Conservation (phyloP, 64 coral and sea anemone species). For the Platygyra sinensis region DNA sequence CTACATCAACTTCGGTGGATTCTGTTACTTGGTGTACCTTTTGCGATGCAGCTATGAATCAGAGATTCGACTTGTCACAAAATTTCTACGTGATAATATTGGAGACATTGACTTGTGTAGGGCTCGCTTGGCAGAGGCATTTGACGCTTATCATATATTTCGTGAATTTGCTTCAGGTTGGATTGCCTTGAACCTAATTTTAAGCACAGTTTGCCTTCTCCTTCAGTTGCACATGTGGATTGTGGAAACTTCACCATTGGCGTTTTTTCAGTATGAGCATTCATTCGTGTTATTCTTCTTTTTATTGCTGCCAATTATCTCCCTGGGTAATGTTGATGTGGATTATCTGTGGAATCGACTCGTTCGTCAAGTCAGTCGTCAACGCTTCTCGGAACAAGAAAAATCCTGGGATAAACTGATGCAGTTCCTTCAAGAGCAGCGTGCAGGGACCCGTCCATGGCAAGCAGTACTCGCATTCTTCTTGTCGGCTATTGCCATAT, state of each 20-base stretch:
- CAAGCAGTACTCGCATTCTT: slow-evolving; percentile 87
- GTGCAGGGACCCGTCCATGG: slow-evolving; percentile 83
- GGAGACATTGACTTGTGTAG: slow-evolving; percentile 76
- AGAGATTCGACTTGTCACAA: slow-evolving; percentile 71
- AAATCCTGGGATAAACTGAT: slow-evolving; percentile 85
- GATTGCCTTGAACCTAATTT: slow-evolving; percentile 77
- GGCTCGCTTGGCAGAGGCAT: slow-evolving; percentile 79
- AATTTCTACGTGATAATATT: slow-evolving; percentile 73
- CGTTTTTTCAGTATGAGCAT: slow-evolving; percentile 76
- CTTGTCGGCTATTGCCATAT: slow-evolving; percentile 80
- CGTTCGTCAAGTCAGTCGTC: slow-evolving; percentile 73
- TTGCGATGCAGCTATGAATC: slow-evolving; percentile 88
- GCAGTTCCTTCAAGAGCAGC: slow-evolving; percentile 94
- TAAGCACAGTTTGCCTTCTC: slow-evolving; percentile 77
- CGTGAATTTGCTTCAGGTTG: slow-evolving; percentile 91
- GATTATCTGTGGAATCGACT: slow-evolving; percentile 95
- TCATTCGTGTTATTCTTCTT: slow-evolving; percentile 55
- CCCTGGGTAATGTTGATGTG: slow-evolving; percentile 86
- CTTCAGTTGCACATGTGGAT: slow-evolving; percentile 89
- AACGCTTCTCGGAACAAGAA: slow-evolving; percentile 62
- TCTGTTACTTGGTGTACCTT: slow-evolving; percentile 81
- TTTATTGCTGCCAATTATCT: slow-evolving; percentile 60
- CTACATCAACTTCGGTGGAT: slow-evolving; percentile 83
- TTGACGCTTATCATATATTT: slow-evolving; percentile 87
- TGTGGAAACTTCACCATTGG: slow-evolving; percentile 12